Evolutionary conservation across 2,113 vertebrate genomes (phyloP), one percentile per base, ranked within the genome.

Genomic region (Sakesphorus luctuosus): DNA sequence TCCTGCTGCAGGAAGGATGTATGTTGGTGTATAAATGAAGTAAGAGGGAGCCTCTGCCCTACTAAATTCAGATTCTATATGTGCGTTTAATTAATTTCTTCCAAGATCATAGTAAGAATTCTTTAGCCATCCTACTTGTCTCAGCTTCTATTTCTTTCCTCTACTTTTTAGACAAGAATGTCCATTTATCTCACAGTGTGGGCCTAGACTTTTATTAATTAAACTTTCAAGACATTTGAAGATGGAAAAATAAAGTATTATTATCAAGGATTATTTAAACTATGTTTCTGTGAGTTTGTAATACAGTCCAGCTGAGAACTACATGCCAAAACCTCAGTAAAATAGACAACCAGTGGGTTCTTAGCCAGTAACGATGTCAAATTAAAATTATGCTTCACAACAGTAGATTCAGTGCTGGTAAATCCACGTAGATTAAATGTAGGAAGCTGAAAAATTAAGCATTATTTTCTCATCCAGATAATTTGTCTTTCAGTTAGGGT

Each of bases 361-460:
- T 97, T 74, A 93, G 94, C 87, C 97, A 96, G 89, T 94, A 69
- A 69, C 3, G 11, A 87, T 90, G 80, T 92, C 92, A 97, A 97
- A 96, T 97, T 97, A 92, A 97, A 98, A 95, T 94, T 92, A 92
- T 77, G 75, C 62, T 91, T 97, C 16, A 93, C 92, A 96, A 95
- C 87, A 95, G 81, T 93, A 96, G 91, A 90, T 93, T 97, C 53
- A 10, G 66, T 93, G 83, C 87, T 96, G 82, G 95, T 97, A 96
- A 95, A 89, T 96, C 89, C 53, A 4, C 77, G 72, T 93, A 90
- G 91, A 91, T 96, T 96, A 90, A 93, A 79, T 66, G 84, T 49
- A 89, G 83, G 84, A 77, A 96, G 89, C 84, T 86, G 90, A 92
- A 95, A 94, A 95, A 89, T 90, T 86, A 83, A 77, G 26, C 36